Evolutionary conservation across 2,113 vertebrate species (phyloP), one percentile per base, ranked within the genome.

Genomic region (Tringa solitaria): DNA sequence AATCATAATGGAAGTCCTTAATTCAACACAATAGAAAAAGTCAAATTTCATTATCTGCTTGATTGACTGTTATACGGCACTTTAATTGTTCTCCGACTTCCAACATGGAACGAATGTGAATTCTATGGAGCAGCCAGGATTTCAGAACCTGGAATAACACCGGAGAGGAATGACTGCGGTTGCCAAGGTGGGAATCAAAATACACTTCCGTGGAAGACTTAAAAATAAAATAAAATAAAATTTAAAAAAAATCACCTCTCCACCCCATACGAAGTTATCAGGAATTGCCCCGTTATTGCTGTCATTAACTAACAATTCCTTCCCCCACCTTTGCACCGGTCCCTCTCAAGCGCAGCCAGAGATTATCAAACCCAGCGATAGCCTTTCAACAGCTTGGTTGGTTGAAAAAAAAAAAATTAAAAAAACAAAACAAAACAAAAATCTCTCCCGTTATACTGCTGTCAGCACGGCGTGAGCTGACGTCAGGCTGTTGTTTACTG

Each of bases 401-500:
- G 89, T 19, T 79, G 84, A 95, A 96, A 91, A 30, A 30, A 53
- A 53, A 53, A 50, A 50, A 50, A 51, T 14, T 14, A 51, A 51
- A 15, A 48, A 48, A 23, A 46, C 11, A 48, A 48, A 23, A 50
- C 24, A 24, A 28, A 28, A 53, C 96, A 95, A 28, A 53, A 97
- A 95, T 80, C 95, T 96, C 96, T 95, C 82, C 92, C 97, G 95
- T 95, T 96, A 26, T 93, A 87, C 82, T 92, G 70, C 95, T 96
- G 87, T 96, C 92, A 74, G 83, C 4, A 1, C 95, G 59, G 95
- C 56, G 19, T 21, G 89, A 89, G 73, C 87, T 97, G 97, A 98
- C 74, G 64, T 98, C 97, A 98, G 93, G 91, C 97, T 97, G 86
- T 90, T 98, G 98, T 98, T 98, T 97, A 92, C 97, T 94, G 97